Conservation (phyloP, 2,888 invertebrate species). For the Disparrhopalites patrizii region DNA sequence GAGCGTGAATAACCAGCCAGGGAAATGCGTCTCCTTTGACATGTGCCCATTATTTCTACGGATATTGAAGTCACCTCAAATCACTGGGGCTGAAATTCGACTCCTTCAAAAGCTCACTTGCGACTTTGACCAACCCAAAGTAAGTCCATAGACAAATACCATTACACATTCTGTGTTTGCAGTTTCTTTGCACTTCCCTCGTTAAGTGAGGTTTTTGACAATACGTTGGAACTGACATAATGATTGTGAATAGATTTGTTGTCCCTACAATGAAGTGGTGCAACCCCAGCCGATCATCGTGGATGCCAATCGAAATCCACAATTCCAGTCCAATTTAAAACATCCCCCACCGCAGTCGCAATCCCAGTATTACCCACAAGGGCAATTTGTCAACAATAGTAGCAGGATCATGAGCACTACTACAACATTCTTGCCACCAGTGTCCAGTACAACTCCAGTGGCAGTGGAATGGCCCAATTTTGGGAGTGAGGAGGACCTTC, state of each 20-base stretch:
- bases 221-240: background rate
- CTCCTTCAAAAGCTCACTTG: constrained; percentile 42
- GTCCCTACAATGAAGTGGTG: constrained; percentile 18
- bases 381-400: background rate
- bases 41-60: constrained; percentile 38
- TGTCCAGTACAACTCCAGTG: background rate
- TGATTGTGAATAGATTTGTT: constrained; percentile 30
- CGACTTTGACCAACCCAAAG: constrained; percentile 29
- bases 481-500: background rate
- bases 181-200: no score
- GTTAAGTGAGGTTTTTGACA: background rate
- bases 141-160: no score
- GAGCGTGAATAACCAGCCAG: constrained; percentile 9
- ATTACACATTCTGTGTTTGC: no score
- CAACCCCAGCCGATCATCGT: no score
- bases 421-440: background rate
- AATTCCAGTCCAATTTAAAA: constrained; percentile 1
- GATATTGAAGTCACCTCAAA: constrained; percentile 32
- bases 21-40: constrained; percentile 39
- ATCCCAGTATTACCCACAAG: background rate
- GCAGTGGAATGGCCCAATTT: background rate
- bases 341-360: background rate
- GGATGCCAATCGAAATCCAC: background rate
- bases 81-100: constrained; percentile 32
- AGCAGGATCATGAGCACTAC: background rate